Evolutionary conservation across 2,888 invertebrate species (phyloP).

Genomic region (Drosophila greeni): DNA sequence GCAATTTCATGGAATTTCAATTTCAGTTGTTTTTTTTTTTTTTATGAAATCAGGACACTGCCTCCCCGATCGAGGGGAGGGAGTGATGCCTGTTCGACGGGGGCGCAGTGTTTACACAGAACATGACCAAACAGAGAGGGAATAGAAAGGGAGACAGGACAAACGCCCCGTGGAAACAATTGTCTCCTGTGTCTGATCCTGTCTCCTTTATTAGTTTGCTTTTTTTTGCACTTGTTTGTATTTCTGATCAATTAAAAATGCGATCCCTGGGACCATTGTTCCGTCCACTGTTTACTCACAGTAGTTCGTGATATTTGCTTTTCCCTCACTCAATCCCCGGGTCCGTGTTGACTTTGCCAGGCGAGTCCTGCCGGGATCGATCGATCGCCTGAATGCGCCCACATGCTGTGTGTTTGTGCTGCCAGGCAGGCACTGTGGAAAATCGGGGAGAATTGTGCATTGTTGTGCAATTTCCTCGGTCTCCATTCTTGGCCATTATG

Average conservation of each 20-base stretch:
- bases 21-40: conserved; percentile 10
- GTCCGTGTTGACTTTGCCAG: conserved; percentile 43
- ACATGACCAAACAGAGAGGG: conserved; percentile 49
- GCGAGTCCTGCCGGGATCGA: conserved; percentile 24
- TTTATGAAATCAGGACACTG: conserved; percentile 18
- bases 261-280: conserved; percentile 19
- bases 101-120: conserved; percentile 64
- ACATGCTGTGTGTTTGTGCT: conserved; percentile 64
- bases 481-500: conserved; percentile 49
- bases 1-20: conserved; percentile 28
- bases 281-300: conserved; percentile 28
- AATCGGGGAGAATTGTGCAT: conserved; percentile 52
- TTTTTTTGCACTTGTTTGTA: conserved; percentile 71
- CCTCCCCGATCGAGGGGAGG: conserved; percentile 6
- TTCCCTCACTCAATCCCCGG: conserved; percentile 47
- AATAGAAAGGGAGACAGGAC: conserved; percentile 35
- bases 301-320: conserved; percentile 66
- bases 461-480: conserved; percentile 52
- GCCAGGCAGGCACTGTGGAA: conserved; percentile 24
- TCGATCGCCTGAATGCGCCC: conserved; percentile 59
- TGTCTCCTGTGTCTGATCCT: conserved; percentile 21
- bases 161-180: conserved; percentile 55
- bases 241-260: conserved; percentile 72
- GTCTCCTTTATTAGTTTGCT: conserved; percentile 3
- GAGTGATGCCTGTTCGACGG: conserved; percentile 18